Percentiles rank a stretch among this genome's conserved stretches.
Evolutionary conservation across 2,113 vertebrate genomes (phyloP).

Genomic region (Aythya baeri): DNA sequence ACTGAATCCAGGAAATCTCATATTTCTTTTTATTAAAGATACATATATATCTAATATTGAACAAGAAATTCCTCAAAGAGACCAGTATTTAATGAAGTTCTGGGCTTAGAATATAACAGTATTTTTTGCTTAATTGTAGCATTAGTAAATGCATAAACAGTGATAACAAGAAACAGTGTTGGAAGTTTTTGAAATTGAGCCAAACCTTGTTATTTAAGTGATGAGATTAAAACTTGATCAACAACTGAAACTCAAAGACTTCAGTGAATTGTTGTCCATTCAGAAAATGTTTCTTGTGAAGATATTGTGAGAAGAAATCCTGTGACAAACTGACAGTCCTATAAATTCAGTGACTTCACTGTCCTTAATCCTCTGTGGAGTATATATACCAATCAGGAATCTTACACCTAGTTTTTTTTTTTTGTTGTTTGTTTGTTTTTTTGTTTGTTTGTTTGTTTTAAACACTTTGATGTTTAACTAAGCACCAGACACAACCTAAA

Average conservation of each 20-base stretch:
- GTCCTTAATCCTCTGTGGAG: background rate
- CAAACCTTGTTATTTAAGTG: background rate
- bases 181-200: background rate
- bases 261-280: background rate
- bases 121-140: background rate
- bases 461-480: background rate
- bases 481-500: background rate
- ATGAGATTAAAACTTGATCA: background rate
- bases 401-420: background rate
- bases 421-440: background rate
- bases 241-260: background rate
- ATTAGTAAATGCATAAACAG: background rate
- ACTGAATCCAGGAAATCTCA: background rate
- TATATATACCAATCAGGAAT: background rate
- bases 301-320: background rate
- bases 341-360: background rate
- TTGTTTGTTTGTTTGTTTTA: background rate
- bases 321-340: background rate
- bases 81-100: background rate
- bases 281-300: background rate
- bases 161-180: background rate
- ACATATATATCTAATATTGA: background rate
- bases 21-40: background rate
- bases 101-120: background rate
- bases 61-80: background rate